Evolutionary conservation across 2,888 invertebrate species (phyloP).

Genomic region (Melinopterus prodromus): DNA sequence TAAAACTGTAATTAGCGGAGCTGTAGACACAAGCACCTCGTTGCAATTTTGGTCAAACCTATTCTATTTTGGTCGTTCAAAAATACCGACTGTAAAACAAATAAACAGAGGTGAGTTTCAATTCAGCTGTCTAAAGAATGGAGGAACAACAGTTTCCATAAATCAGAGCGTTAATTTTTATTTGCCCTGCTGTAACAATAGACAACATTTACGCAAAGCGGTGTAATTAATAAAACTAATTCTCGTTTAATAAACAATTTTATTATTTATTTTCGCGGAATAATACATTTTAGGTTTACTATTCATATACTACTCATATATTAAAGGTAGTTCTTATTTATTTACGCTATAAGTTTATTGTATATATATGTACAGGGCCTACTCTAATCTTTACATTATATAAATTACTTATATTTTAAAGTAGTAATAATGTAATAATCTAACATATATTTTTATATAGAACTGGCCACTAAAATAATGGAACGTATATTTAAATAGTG

Average conservation of each 20-base stretch:
- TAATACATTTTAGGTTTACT: background rate
- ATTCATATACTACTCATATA: background rate
- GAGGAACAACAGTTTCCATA: background rate
- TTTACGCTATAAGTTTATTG: too few relatives aligned
- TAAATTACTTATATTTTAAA: background rate
- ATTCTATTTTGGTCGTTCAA: slow-evolving; percentile 27
- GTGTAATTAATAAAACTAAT: background rate
- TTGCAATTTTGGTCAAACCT: background rate
- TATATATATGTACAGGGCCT: background rate
- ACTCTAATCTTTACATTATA: background rate
- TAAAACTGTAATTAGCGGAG: background rate
- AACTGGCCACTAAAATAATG: background rate
- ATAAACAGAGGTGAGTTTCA: slow-evolving; percentile 39
- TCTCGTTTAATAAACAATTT: background rate
- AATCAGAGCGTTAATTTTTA: background rate
- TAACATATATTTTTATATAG: background rate
- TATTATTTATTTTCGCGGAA: background rate
- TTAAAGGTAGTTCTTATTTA: too few relatives aligned
- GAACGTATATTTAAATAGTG: background rate
- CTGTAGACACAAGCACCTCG: background rate
- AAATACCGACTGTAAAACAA: slow-evolving; percentile 38
- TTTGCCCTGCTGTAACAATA: background rate
- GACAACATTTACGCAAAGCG: background rate
- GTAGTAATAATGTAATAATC: background rate
- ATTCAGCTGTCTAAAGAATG: slow-evolving; percentile 27